Percentiles rank a stretch among this genome's conserved stretches.
Conservation (phyloP, 2,888 invertebrate genomes). For the Harpalus rubripes region DNA sequence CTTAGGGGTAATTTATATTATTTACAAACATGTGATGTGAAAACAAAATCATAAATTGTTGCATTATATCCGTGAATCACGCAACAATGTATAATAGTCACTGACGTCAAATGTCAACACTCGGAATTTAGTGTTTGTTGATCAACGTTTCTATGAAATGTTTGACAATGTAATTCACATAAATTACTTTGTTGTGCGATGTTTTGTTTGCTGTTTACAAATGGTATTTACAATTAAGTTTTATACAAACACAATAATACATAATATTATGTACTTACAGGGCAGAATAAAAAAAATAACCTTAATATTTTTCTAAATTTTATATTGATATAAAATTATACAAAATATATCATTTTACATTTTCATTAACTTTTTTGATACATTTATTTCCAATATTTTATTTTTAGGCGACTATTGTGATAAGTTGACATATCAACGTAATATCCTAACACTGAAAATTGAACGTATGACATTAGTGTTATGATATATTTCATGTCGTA, state of each 20-base stretch:
- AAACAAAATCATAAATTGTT: constrained; percentile 64
- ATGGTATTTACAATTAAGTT: not conserved
- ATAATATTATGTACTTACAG: too few species aligned
- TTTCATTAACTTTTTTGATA: too few species aligned
- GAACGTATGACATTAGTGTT: too few species aligned
- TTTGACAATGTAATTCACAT: constrained; percentile 27
- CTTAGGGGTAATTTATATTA: constrained; percentile 55
- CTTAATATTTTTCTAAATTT: too few species aligned
- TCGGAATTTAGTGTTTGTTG: constrained; percentile 58
- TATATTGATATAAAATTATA: too few species aligned
- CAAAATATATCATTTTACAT: too few species aligned
- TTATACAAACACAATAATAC: not conserved
- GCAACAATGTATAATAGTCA: constrained; percentile 35
- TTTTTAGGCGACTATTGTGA: too few species aligned
- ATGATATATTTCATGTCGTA: too few species aligned
- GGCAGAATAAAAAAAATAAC: too few species aligned
- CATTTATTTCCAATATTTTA: too few species aligned
- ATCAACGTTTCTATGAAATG: constrained; percentile 45
- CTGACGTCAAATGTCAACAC: constrained; percentile 45
- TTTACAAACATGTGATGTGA: constrained; percentile 35
- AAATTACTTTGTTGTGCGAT: not conserved
- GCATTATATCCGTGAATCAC: constrained; percentile 51
- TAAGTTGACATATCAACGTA: too few species aligned
- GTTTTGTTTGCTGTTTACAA: not conserved
- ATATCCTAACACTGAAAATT: too few species aligned